Base-by-base conservation (phyloP, 2,113 vertebrate genomes). In the Phaethornis superciliosus region DNA sequence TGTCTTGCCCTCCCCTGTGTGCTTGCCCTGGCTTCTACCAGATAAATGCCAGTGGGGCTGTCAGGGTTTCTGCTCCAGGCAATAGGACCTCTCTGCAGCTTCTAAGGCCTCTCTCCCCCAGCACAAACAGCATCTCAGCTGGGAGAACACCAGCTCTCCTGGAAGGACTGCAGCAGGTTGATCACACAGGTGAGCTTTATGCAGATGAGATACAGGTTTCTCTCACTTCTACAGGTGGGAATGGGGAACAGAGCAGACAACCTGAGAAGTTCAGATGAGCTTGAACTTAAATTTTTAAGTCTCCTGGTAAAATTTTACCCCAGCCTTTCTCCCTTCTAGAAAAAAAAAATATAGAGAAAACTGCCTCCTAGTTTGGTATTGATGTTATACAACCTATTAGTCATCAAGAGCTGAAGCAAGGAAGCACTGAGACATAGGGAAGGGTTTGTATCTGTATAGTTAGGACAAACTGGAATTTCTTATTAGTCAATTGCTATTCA, bases 171-270 rank as follows among this genome's bases (percentile, higher is more conserved):
- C 18, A 19, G 14, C 56, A 86, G 46, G 21, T 17, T 68, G 46
- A 75, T 42, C 2, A 20, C 49, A 52, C 16, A 87, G 96, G 97
- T 96, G 93, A 96, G 97, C 94, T 82, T 85, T 60, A 24, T 37
- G 85, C 13, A 51, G 32, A 37, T 7, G 9, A 60, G 44, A 14
- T 14, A 14, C 35, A 32, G 23, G 5, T 37, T 58, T 47, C 47
- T 85, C 47, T 54, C n/a, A 5, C 52, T 71, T 86, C 59, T 82
- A 16, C 26, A 44, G 24, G 32, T 72, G 23, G 44, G 17, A 68
- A 33, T 0, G 1, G 42, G 68, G 11, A 75, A 60, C 26, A 33
- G 27, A 75, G 56, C 28, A 37, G 30, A 30, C 94, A 27, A 74
- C 19, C 23, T 85, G 22, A 47, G 33, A 62, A 42, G 15, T 18